Percentiles rank a stretch among this genome's conserved stretches.
phyloP scores from a whole-genome alignment of 2,797 vertebrate species.

The Cuculus canorus region DNA sequence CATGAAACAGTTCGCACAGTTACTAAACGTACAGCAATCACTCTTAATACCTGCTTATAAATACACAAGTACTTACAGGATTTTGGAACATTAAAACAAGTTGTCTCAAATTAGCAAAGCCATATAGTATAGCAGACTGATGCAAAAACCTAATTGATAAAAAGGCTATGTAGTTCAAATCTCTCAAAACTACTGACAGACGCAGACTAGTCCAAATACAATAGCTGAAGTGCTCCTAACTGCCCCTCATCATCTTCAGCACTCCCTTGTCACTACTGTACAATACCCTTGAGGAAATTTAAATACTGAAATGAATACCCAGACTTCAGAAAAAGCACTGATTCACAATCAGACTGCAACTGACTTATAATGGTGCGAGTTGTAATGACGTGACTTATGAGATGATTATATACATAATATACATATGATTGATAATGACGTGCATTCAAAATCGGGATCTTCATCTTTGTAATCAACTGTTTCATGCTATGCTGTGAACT shows the following conservation, averaged over 20 bases:
- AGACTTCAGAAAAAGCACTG: neutral
- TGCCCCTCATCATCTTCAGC: neutral
- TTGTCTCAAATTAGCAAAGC: neutral
- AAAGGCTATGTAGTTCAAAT: neutral
- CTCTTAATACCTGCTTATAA: neutral
- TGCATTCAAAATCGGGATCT: neutral
- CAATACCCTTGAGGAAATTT: neutral
- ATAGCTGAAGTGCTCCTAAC: neutral
- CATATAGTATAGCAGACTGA: neutral
- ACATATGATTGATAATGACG: neutral
- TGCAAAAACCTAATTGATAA: neutral
- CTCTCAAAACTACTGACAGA: neutral
- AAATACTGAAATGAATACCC: neutral
- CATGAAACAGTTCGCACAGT: neutral
- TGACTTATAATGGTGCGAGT: neutral
- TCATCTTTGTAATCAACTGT: neutral
- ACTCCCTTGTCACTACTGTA: neutral
- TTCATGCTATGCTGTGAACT: neutral
- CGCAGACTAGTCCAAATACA: neutral
- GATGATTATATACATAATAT: neutral
- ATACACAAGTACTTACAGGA: neutral
- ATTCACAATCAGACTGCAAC: neutral
- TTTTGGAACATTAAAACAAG: neutral
- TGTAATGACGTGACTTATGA: neutral
- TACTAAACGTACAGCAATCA: neutral